Conservation (phyloP, 2,888 invertebrate genomes). For the Caenorhabditis becei region DNA sequence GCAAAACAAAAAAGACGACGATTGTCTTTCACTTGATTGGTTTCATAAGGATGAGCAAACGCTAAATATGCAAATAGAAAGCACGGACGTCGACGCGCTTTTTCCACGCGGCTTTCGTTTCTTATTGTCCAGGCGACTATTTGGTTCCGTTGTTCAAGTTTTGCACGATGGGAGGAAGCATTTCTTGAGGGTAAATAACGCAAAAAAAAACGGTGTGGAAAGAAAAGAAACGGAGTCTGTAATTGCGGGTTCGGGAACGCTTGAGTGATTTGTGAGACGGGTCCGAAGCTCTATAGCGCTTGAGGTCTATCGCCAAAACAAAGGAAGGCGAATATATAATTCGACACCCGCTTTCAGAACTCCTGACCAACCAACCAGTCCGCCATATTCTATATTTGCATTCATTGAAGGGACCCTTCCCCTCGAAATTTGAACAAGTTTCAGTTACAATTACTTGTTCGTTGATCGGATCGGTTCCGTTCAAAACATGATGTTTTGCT, state of each 20-base stretch:
- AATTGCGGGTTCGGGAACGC: conserved; percentile 57
- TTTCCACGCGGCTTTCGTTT: conserved; percentile 58
- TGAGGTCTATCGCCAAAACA: conserved; percentile 36
- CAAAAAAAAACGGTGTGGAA: conserved; percentile 3
- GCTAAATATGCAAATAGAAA: conserved; percentile 62
- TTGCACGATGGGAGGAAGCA: background rate
- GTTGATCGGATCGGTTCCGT: too few species aligned
- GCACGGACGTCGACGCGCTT: conserved; percentile 39
- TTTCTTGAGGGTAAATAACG: conserved; percentile 5
- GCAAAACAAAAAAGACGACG: conserved; percentile 45
- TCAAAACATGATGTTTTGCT: background rate
- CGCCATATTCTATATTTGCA: background rate
- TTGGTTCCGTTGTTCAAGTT: conserved; percentile 36
- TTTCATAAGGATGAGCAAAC: conserved; percentile 59
- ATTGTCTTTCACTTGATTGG: conserved; percentile 62
- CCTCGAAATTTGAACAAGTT: background rate
- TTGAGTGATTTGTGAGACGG: conserved; percentile 59
- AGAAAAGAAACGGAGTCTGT: conserved; percentile 39
- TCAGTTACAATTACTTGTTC: background rate
- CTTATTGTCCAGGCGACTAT: conserved; percentile 23
- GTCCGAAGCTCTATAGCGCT: background rate
- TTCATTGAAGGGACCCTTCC: background rate
- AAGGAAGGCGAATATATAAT: conserved; percentile 43
- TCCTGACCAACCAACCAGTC: background rate
- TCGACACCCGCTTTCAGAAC: conserved; percentile 24